Base-by-base conservation (phyloP, 2,113 vertebrate species). In the Rhadina sibilatrix region DNA sequence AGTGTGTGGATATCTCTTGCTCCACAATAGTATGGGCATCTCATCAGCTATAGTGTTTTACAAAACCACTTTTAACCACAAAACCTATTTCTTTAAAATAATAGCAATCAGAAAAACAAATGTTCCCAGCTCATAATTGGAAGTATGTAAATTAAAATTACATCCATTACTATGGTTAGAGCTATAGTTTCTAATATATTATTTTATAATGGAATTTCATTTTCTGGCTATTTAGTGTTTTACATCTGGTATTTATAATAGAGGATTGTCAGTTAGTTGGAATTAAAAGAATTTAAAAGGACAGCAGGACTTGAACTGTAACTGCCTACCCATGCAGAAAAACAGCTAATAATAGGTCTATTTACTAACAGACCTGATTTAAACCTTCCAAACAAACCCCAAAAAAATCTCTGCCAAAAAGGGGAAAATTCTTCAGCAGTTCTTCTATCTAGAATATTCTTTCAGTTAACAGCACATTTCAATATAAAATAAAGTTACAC, bases 191-290 rank as follows among this genome's bases (percentile, higher is more conserved):
- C 65, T 77, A 63, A 46, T 88, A 50, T 5, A 21, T 3, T 37
- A 38, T 77, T 88, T 85, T 83, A 65, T 53, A 80, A 83, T n/a
- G 78, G 42, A 77, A 59, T 92, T 81, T 92, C 17, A 81, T 95
- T 89, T 93, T 86, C 68, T 91, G 75, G 21, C 25, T 68, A 60
- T 87, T 94, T 89, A 84, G 60, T 28, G 21, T 49, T 94, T 89
- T 94, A 56, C 57, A 82, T 89, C 78, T 91, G 40, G 37, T 76
- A 61, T 87, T 94, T 89, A 56, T 82, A 63, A 82, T 46, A 71
- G 40, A 71, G 54, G 37, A 82, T 61, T 71, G 70, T 37, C 78
- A 89, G 53, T 56, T 84, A 89, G 70, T 6, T 92, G 53, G 53
- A 93, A 91, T 93, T 61, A 46, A 84, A 92, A 42, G 70, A 75